A percentile compares a stretch with the other conserved stretches of the same genome.
These are phyloP conservation scores for Hapalemur alaotrensis DNA, from an alignment of 2,797 vertebrate species.

Conservation along the genomic window DNA sequence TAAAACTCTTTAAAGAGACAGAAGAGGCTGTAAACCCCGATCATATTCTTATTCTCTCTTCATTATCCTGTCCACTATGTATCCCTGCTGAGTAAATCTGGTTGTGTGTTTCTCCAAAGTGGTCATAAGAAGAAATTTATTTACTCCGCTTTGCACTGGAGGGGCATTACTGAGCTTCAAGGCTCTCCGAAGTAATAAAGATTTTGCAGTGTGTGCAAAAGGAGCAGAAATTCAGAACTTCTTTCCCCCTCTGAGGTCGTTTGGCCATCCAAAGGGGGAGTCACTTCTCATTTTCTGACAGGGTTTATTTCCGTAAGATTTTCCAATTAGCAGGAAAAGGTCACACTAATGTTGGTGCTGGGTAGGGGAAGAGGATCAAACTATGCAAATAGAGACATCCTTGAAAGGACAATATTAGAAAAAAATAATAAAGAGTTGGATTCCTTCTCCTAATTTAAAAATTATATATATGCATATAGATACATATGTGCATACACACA, in stretches of 20 bases:
- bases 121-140: slow-evolving; percentile 94
- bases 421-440: slow-evolving; percentile 57
- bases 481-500: not conserved
- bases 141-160: slow-evolving; percentile 91
- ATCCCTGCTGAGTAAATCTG: slow-evolving; percentile 92
- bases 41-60: slow-evolving; percentile 92
- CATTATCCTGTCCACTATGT: slow-evolving; percentile 93
- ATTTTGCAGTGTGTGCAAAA: slow-evolving; percentile 93
- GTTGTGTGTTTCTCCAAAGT: slow-evolving; percentile 93
- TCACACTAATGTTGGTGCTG: slow-evolving; percentile 88
- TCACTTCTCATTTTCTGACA: slow-evolving; percentile 90
- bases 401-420: slow-evolving; percentile 83
- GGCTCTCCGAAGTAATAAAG: slow-evolving; percentile 91
- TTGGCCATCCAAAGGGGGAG: slow-evolving; percentile 90
- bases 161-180: slow-evolving; percentile 90
- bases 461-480: not conserved
- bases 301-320: slow-evolving; percentile 91
- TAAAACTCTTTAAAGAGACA: slow-evolving; percentile 93
- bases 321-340: slow-evolving; percentile 91
- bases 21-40: slow-evolving; percentile 91
- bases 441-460: slow-evolving; percentile 75
- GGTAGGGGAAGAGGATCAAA: slow-evolving; percentile 81
- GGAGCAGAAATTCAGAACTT: slow-evolving; percentile 89
- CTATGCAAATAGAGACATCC: slow-evolving; percentile 89
- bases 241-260: slow-evolving; percentile 91